These are phyloP conservation scores for Diorhabda sublineata DNA, from an alignment of 1,140 invertebrate genomes.

Conservation along the genomic window DNA sequence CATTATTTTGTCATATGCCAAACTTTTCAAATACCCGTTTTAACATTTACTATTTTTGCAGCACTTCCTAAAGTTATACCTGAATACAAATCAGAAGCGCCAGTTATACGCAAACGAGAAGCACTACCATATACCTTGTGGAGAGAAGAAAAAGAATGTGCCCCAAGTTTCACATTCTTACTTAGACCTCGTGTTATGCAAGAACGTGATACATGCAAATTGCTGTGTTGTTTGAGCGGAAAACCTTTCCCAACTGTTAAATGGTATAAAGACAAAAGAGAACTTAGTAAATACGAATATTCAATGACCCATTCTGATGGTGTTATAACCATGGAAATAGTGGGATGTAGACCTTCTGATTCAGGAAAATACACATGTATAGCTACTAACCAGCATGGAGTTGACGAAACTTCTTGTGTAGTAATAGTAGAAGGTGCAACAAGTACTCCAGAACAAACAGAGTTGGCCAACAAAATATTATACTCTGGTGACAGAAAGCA, in stretches of 20 bases:
- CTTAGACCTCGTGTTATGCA: slow-evolving; percentile 97
- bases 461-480: slow-evolving; percentile 78
- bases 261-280: slow-evolving; percentile 90
- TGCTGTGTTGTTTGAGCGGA: slow-evolving; percentile 93
- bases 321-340: slow-evolving; percentile 94
- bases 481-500: slow-evolving; percentile 82
- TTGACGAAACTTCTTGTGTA: slow-evolving; percentile 90
- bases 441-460: slow-evolving; percentile 72
- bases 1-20: not conserved
- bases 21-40: not conserved
- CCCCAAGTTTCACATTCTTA: slow-evolving; percentile 94
- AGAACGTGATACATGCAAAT: slow-evolving; percentile 87
- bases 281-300: slow-evolving; percentile 87
- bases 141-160: slow-evolving; percentile 84
- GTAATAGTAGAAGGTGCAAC: slow-evolving; percentile 94
- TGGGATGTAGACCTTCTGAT: slow-evolving; percentile 89
- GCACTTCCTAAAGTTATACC: slow-evolving; percentile 78
- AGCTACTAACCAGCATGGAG: slow-evolving; percentile 87
- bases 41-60: slow-evolving; percentile 45
- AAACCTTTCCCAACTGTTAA: slow-evolving; percentile 88
- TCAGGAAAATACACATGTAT: slow-evolving; percentile 94
- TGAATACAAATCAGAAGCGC: slow-evolving; percentile 70
- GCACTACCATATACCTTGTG: slow-evolving; percentile 80
- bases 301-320: slow-evolving; percentile 86
- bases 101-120: slow-evolving; percentile 69